Evolutionary conservation across 2,113 vertebrate genomes (phyloP), one percentile per base, ranked within the genome.

Genomic region (Neodontobutis hainanensis): DNA sequence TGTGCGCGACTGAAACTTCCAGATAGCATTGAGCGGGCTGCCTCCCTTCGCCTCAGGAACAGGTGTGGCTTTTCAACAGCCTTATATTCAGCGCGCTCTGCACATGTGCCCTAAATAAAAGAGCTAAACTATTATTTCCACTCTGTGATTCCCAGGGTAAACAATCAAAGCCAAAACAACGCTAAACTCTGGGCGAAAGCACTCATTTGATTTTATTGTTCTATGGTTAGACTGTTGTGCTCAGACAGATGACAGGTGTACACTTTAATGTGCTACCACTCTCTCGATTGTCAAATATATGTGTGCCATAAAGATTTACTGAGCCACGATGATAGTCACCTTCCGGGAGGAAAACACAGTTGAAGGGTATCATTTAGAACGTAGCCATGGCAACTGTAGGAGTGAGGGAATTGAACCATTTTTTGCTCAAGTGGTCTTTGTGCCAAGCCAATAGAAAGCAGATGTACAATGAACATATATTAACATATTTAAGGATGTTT

Each of bases 1-100:
- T 59, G 32, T 58, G 40, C 48, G 62, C 65, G 58, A 68, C 42
- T 55, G 14, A 19, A 61, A 75, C 51, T 38, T 34, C 8, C 12
- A 65, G 68, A 63, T 60, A 75, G 73, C 65, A 82, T 15, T 58
- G 60, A 70, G 44, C 59, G 61, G 36, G 67, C 70, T 63, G 73
- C 59, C 43, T 75, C 62, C 65, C 45, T 27, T 66, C 47, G 44
- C 72, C 46, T 27, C 57, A 43, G 61, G 76, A 80, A 65, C 71
- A 82, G 78, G 67, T 79, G 82, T 84, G 78, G 76, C 74, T 84
- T 77, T 77, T 74, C 72, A 72, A 34, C 15, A 14, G 63, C 73
- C 58, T 79, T 71, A 61, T 66, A 81, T 68, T 67, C 71, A 52
- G 64, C 43, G 56, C 15, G 3, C 11, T 47, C 60, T 48, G 34